Percentiles rank a stretch among this genome's conserved stretches.
Evolutionary conservation across 2,797 vertebrate species (phyloP).

Genomic region (Chanos chanos): DNA sequence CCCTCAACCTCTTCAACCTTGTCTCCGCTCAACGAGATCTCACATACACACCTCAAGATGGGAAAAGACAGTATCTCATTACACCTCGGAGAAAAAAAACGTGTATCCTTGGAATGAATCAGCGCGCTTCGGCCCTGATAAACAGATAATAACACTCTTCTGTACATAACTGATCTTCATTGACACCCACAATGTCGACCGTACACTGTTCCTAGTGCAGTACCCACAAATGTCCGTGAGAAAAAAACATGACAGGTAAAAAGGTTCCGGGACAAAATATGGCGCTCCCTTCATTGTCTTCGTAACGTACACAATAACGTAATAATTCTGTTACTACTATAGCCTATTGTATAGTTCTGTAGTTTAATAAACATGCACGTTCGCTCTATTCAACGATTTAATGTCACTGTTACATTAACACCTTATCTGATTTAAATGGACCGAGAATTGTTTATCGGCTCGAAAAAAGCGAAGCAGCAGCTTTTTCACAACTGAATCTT

Average conservation of each 20-base stretch:
- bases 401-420: too few relatives aligned
- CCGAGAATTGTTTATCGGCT: too few relatives aligned
- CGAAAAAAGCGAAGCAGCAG: too few relatives aligned
- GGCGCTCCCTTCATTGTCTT: not conserved
- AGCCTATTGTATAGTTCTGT: too few relatives aligned
- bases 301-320: not conserved
- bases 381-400: too few relatives aligned
- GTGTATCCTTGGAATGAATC: constrained; percentile 5
- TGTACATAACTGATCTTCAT: constrained; percentile 56
- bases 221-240: constrained; percentile 1
- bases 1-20: not conserved
- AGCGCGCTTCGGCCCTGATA: constrained; percentile 31
- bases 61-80: constrained; percentile 16
- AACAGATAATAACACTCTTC: constrained; percentile 42
- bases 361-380: too few relatives aligned
- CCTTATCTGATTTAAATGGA: too few relatives aligned
- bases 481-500: too few relatives aligned
- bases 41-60: constrained; percentile 51
- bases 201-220: constrained; percentile 47
- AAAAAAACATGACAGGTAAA: not conserved
- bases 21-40: not conserved
- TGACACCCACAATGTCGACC: constrained; percentile 47
- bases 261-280: constrained; percentile 40
- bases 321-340: not conserved
- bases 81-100: constrained; percentile 34